Base-by-base conservation (phyloP, 2,797 vertebrate species). In the Naso thynnoides region DNA sequence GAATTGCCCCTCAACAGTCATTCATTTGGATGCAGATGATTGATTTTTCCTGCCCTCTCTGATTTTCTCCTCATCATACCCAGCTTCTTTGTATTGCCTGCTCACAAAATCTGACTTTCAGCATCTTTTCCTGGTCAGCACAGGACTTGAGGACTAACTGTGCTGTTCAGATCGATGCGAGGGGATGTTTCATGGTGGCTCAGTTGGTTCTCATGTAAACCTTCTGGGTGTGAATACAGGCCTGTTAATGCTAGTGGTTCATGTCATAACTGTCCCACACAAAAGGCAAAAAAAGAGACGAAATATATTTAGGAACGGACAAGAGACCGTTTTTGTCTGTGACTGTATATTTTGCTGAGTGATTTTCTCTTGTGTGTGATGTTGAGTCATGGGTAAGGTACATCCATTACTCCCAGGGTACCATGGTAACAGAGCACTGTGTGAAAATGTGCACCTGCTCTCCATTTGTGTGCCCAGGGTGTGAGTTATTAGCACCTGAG, bases 391-490 rank as follows among this genome's bases (percentile, higher is more conserved):
- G 57, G 64, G 70, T 83, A 78, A 83, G 77, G 77, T 85, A 70
- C 78, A 45, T 64, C 45, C 69, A 79, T 84, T 90, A 79, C 73
- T 90, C 81, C 70, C 62, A 53, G 78, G 86, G 65, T 59, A 60
- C 88, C 89, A 92, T 92, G 87, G 89, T 71, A 92, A 93, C 89
- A 47, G 78, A 65, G 66, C 59, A 78, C 33, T 61, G 77, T 61
- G 81, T 83, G 87, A 88, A 87, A 86, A 88, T 68, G 75, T 70
- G 74, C 88, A 87, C 86, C 83, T 86, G 88, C 79, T 91, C 64
- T 88, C 62, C 54, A 74, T 77, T 72, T 76, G 56, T 66, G 55
- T 63, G 50, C 44, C 70, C 87, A 85, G 58, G 57, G 65, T 88
- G 73, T 78, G 74, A 88, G 78, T 71, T 79, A 57, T 72, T 71